Evolutionary conservation across 2,113 vertebrate genomes (phyloP).

Genomic region (Cromileptes altivelis): DNA sequence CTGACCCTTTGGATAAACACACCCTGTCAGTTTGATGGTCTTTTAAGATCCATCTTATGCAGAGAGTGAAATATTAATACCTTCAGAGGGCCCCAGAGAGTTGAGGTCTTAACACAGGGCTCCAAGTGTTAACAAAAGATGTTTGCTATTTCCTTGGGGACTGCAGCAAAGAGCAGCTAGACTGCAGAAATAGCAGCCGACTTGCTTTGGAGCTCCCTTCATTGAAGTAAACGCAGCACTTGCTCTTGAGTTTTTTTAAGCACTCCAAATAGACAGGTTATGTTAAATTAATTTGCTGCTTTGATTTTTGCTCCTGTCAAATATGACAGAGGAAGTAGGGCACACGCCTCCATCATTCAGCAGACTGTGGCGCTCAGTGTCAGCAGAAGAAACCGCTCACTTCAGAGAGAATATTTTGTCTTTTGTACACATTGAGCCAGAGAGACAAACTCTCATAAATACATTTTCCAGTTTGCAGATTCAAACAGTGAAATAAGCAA

Average conservation of each 20-base stretch:
- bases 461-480: conserved; percentile 29
- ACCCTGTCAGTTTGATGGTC: conserved; percentile 40
- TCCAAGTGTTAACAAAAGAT: conserved; percentile 58
- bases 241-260: conserved; percentile 48
- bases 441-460: conserved; percentile 26
- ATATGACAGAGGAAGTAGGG: conserved; percentile 10
- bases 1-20: conserved; percentile 52
- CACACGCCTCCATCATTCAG: conserved; percentile 6
- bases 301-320: conserved; percentile 33
- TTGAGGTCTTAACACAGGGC: conserved; percentile 32
- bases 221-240: conserved; percentile 4
- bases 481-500: conserved; percentile 46
- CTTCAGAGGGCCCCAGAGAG: conserved; percentile 24
- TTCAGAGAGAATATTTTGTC: not conserved
- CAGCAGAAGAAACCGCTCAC: conserved; percentile 20
- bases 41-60: conserved; percentile 50
- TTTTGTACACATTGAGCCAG: conserved; percentile 21
- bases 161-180: conserved; percentile 40
- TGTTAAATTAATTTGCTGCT: conserved; percentile 44
- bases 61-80: conserved; percentile 63
- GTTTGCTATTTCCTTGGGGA: conserved; percentile 42
- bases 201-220: conserved; percentile 23
- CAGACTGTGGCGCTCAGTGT: not conserved
- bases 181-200: conserved; percentile 47
- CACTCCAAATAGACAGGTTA: conserved; percentile 20